phyloP scores from a whole-genome alignment of 2,797 vertebrate species.

The Emydoidea blandingii region DNA sequence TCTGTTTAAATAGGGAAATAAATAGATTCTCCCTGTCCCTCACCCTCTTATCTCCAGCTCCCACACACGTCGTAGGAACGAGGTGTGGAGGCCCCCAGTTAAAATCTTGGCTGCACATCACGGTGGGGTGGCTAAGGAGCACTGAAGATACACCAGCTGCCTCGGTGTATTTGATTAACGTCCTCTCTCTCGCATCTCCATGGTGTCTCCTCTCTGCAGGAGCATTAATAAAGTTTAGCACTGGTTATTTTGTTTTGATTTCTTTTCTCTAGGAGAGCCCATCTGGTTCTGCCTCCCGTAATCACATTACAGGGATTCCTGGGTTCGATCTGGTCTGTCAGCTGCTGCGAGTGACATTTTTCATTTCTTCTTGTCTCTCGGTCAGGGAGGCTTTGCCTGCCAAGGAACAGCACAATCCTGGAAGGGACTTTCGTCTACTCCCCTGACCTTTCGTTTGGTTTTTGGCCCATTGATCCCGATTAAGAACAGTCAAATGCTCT shows the following conservation, averaged over 20 bases:
- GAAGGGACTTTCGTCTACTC: fast-evolving
- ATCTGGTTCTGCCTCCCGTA: background rate
- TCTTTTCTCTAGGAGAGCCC: background rate
- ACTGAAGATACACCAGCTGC: background rate
- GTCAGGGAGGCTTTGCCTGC: background rate
- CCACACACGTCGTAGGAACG: background rate
- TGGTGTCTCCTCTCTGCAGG: background rate
- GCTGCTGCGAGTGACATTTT: background rate
- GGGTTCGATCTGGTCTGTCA: background rate
- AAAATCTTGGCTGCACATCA: background rate
- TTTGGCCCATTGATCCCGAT: fast-evolving
- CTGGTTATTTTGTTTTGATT: background rate
- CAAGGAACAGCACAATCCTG: background rate
- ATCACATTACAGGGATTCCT: background rate
- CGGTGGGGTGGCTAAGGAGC: background rate
- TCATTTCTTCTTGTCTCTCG: background rate
- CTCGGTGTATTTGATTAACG: background rate
- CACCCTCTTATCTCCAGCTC: slow-evolving; percentile 11
- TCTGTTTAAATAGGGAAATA: slow-evolving; percentile 10
- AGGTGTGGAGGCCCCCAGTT: background rate
- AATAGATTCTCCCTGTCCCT: background rate
- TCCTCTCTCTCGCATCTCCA: background rate
- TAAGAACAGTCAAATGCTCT: background rate
- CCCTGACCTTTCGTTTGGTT: background rate
- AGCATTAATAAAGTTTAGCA: fast-evolving